phyloP scores from a whole-genome alignment of 2,888 invertebrate species.

The Tridacna gigas region DNA sequence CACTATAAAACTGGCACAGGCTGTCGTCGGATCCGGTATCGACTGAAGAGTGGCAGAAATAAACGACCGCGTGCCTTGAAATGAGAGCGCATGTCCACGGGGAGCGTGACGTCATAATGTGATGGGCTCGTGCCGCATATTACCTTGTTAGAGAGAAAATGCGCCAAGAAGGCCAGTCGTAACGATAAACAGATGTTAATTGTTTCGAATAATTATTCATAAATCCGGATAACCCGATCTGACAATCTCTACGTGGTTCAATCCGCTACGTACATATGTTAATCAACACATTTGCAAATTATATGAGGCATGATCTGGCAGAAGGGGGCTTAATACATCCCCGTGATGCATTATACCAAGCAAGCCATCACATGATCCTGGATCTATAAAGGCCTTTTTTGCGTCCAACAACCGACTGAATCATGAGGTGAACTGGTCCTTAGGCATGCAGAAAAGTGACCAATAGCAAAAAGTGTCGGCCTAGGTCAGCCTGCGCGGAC shows the following conservation, averaged over 20 bases:
- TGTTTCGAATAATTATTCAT: conserved; percentile 23
- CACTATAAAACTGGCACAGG: conserved; percentile 4
- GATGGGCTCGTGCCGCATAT: conserved; percentile 34
- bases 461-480: too few relatives aligned
- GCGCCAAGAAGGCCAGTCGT: background rate
- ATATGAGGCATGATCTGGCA: too few relatives aligned
- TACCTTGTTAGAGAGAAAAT: conserved; percentile 49
- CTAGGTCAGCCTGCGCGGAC: too few relatives aligned
- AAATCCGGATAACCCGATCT: background rate
- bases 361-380: too few relatives aligned
- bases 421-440: too few relatives aligned
- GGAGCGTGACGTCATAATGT: conserved; percentile 18
- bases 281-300: conserved; percentile 12
- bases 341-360: too few relatives aligned
- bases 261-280: conserved; percentile 7
- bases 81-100: conserved; percentile 28
- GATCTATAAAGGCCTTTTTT: too few relatives aligned
- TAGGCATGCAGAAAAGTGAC: too few relatives aligned
- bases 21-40: conserved; percentile 12
- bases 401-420: too few relatives aligned
- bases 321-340: too few relatives aligned
- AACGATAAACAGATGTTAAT: conserved; percentile 7
- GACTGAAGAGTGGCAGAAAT: conserved; percentile 24
- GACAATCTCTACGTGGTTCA: conserved; percentile 1
- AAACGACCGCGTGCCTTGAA: conserved; percentile 8